phyloP scores from a whole-genome alignment of 2,113 vertebrate species.

The Verasper variegatus region DNA sequence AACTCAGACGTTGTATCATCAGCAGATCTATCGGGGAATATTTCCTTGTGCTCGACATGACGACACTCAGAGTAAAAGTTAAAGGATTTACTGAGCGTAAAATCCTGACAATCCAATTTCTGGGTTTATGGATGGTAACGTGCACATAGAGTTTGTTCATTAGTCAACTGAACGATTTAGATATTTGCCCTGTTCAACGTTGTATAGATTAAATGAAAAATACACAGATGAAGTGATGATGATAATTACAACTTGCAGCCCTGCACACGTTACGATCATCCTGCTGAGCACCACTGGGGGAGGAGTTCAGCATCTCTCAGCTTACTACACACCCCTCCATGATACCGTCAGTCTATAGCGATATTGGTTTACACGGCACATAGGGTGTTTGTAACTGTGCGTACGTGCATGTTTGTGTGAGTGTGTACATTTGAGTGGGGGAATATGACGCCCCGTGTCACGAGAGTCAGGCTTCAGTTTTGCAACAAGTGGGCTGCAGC shows the following conservation, averaged over 20 bases:
- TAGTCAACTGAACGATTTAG: too few species aligned
- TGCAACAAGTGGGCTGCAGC: conserved; percentile 63
- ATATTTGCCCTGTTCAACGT: too few species aligned
- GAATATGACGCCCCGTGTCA: conserved; percentile 62
- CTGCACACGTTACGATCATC: too few species aligned
- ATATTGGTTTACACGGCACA: conserved; percentile 11
- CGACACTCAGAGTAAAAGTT: too few species aligned
- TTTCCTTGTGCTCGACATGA: too few species aligned
- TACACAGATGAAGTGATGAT: too few species aligned
- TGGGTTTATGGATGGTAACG: not conserved
- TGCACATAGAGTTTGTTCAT: not conserved
- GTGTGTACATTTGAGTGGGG: not conserved
- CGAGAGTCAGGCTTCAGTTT: conserved; percentile 41
- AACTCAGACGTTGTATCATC: too few species aligned
- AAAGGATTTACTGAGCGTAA: too few species aligned
- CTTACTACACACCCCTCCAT: not conserved
- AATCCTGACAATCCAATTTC: too few species aligned
- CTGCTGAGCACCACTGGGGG: not conserved
- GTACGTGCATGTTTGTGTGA: not conserved
- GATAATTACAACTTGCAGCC: too few species aligned
- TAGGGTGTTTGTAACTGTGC: not conserved
- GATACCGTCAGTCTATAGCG: not conserved
- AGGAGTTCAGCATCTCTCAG: conserved; percentile 3
- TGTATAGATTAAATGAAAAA: too few species aligned
- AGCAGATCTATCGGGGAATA: too few species aligned